Percentiles rank a stretch among this genome's conserved stretches.
phyloP scores from a whole-genome alignment of 2,888 invertebrate species.

The Tachystola acroxantha region DNA sequence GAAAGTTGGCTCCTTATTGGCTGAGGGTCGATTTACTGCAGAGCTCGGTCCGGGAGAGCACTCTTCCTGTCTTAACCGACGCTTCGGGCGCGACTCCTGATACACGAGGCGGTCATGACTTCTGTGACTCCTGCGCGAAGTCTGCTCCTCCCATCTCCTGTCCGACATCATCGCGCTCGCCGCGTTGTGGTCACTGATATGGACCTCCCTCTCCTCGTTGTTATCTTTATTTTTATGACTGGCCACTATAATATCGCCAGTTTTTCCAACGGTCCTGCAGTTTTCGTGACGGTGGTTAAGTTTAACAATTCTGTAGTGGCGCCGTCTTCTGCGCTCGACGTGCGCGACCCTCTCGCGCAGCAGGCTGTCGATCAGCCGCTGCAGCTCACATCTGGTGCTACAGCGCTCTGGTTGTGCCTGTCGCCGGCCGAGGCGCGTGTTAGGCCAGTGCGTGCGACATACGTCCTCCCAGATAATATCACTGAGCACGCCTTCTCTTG shows the following conservation, averaged over 20 bases:
- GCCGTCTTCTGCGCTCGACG: slow-evolving; percentile 59
- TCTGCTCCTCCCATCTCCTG: slow-evolving; percentile 32
- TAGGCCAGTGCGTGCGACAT: slow-evolving; percentile 71
- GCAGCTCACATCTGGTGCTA: slow-evolving; percentile 54
- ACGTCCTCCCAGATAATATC: slow-evolving; percentile 73
- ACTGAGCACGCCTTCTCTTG: slow-evolving; percentile 67
- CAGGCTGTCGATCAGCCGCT: slow-evolving; percentile 61
- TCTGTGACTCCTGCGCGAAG: slow-evolving; percentile 31
- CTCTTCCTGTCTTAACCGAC: slow-evolving; percentile 36
- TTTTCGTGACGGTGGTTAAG: slow-evolving; percentile 63
- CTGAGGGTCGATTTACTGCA: slow-evolving; percentile 27
- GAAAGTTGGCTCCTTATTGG: slow-evolving; percentile 45
- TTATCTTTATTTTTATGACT: slow-evolving; percentile 57
- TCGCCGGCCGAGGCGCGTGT: slow-evolving; percentile 55
- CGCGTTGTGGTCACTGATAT: slow-evolving; percentile 41
- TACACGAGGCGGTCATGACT: slow-evolving; percentile 43
- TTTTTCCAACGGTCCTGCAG: slow-evolving; percentile 60
- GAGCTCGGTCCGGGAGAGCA: slow-evolving; percentile 57
- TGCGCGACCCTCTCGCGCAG: slow-evolving; percentile 64
- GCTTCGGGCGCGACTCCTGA: slow-evolving; percentile 30
- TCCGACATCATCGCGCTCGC: slow-evolving; percentile 35
- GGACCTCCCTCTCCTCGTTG: slow-evolving; percentile 35
- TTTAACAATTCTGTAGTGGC: slow-evolving; percentile 69
- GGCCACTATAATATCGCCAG: slow-evolving; percentile 69
- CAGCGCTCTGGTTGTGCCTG: slow-evolving; percentile 47